A percentile compares a stretch with the other conserved stretches of the same genome.
Evolutionary conservation across 2,113 vertebrate genomes (phyloP).

Genomic region (Xerus inauris): DNA sequence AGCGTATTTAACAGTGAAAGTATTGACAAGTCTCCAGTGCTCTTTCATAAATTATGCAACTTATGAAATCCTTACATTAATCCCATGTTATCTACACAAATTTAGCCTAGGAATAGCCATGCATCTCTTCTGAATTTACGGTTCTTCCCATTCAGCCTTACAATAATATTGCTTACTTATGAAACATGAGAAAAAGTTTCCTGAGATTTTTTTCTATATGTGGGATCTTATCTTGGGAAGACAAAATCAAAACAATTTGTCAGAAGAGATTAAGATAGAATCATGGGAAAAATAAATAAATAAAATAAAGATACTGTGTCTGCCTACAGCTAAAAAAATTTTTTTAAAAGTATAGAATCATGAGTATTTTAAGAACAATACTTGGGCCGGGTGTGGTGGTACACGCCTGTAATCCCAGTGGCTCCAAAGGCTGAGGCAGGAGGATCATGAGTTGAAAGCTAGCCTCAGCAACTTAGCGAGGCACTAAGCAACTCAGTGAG

Average conservation of each 20-base stretch:
- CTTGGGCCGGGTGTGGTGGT: too few species aligned
- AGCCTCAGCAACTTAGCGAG: too few species aligned
- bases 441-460: too few species aligned
- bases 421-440: too few species aligned
- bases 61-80: slow-evolving; percentile 36
- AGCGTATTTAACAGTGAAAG: background rate
- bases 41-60: background rate
- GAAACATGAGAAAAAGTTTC: background rate
- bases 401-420: too few species aligned
- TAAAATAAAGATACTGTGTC: too few species aligned
- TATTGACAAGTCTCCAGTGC: background rate
- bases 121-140: background rate
- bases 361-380: background rate
- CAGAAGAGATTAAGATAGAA: background rate
- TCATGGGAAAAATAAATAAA: background rate
- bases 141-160: background rate
- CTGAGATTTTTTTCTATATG: background rate
- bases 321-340: too few species aligned
- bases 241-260: background rate
- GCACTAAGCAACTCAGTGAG: too few species aligned
- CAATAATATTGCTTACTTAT: background rate
- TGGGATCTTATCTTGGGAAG: background rate
- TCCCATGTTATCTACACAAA: background rate
- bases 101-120: background rate
- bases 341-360: too few species aligned